Percentiles rank a stretch among this genome's conserved stretches.
These are phyloP conservation scores for Sebastes steindachneri DNA, from an alignment of 2,797 vertebrate genomes.

Conservation along the genomic window DNA sequence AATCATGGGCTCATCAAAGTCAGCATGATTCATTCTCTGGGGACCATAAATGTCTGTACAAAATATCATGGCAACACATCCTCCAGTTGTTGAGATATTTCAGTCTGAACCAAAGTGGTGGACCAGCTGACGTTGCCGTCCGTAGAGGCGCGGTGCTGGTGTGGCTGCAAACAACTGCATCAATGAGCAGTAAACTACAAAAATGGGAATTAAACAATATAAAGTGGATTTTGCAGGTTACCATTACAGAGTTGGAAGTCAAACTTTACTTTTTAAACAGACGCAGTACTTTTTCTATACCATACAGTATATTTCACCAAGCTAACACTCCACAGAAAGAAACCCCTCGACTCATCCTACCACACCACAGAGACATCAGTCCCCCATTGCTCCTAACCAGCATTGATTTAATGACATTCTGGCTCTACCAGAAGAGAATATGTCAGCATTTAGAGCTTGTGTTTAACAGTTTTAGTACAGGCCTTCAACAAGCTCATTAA, in stretches of 20 bases:
- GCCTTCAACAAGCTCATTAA: constrained; percentile 77
- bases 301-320: not conserved
- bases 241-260: not conserved
- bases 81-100: not conserved
- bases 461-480: constrained; percentile 66
- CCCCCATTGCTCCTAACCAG: constrained; percentile 37
- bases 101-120: not conserved
- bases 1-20: not conserved
- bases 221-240: not conserved
- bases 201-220: not conserved
- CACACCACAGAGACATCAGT: constrained; percentile 2
- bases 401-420: constrained; percentile 66
- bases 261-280: not conserved
- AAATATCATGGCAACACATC: not conserved
- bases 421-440: constrained; percentile 40
- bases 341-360: not conserved
- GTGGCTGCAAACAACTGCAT: not conserved
- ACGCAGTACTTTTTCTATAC: not conserved
- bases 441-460: constrained; percentile 63
- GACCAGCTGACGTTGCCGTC: not conserved
- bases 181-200: not conserved
- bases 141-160: not conserved
- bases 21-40: not conserved
- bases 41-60: not conserved
- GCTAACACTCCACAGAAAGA: not conserved